These are phyloP conservation scores for Melanocharis versteri DNA, from an alignment of 2,113 vertebrate species.

Conservation along the genomic window DNA sequence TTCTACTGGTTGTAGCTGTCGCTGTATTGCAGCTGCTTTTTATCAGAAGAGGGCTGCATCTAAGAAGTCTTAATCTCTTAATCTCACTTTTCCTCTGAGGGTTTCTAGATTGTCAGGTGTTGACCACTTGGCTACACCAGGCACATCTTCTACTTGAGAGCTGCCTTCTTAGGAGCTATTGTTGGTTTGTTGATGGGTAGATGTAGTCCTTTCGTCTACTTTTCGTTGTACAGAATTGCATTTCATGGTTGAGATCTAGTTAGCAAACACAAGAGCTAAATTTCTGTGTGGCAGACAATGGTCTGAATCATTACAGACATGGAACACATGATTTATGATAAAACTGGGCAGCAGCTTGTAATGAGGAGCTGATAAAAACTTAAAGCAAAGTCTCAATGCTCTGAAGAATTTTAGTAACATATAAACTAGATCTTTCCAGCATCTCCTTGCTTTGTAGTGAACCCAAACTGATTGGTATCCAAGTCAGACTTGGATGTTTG, in stretches of 20 bases:
- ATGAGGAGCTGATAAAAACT: not conserved
- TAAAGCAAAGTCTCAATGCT: not conserved
- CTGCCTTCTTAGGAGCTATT: not conserved
- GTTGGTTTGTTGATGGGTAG: not conserved
- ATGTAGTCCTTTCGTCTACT: not conserved
- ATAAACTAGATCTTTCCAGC: not conserved
- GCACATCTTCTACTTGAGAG: not conserved
- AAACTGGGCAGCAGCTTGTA: not conserved
- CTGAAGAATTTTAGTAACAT: not conserved
- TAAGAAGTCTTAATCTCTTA: not conserved
- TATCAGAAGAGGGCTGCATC: not conserved
- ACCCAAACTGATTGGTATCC: not conserved
- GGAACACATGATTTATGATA: not conserved
- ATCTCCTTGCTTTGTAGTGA: not conserved
- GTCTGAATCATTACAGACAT: not conserved
- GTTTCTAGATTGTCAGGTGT: not conserved
- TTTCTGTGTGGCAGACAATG: not conserved
- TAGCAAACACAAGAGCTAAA: not conserved
- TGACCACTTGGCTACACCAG: not conserved
- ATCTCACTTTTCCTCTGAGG: not conserved
- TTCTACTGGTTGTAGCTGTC: not conserved
- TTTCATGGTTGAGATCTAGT: not conserved
- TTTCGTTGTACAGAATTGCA: not conserved
- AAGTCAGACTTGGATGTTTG: not conserved
- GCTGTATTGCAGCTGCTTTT: not conserved